These are phyloP conservation scores for Eubucco bourcierii DNA, from an alignment of 2,113 vertebrate species.

Conservation along the genomic window DNA sequence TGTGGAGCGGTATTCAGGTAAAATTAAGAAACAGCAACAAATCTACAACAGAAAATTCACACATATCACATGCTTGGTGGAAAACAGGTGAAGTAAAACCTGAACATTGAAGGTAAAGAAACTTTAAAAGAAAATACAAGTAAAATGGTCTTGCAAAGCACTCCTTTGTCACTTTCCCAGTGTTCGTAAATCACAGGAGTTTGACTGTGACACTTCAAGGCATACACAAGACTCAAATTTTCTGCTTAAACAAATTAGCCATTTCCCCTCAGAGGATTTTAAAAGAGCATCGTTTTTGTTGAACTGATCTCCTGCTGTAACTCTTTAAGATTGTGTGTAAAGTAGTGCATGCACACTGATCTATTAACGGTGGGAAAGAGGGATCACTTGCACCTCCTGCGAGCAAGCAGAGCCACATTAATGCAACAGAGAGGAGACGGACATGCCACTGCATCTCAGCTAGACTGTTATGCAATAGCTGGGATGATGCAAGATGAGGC, in stretches of 20 bases:
- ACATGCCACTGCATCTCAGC: background rate
- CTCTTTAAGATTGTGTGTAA: background rate
- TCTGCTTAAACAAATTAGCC: background rate
- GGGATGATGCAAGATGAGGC: slow-evolving; percentile 48
- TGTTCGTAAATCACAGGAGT: background rate
- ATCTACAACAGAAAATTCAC: background rate
- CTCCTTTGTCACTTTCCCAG: background rate
- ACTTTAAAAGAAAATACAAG: background rate
- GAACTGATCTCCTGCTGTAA: background rate
- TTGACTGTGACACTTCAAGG: background rate
- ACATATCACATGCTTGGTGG: rapidly evolving
- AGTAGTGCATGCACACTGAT: background rate
- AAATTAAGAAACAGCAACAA: background rate
- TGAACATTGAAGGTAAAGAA: background rate
- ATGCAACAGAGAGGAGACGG: background rate
- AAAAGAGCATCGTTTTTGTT: background rate
- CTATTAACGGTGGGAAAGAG: background rate
- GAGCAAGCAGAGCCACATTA: background rate
- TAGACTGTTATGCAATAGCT: slow-evolving; percentile 40
- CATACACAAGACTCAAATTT: background rate
- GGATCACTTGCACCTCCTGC: background rate
- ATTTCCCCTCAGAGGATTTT: background rate
- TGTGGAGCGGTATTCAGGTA: background rate
- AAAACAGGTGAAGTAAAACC: background rate
- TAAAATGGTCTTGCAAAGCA: background rate